Conservation (phyloP, 1,140 invertebrate species). For the Cydia amplana region DNA sequence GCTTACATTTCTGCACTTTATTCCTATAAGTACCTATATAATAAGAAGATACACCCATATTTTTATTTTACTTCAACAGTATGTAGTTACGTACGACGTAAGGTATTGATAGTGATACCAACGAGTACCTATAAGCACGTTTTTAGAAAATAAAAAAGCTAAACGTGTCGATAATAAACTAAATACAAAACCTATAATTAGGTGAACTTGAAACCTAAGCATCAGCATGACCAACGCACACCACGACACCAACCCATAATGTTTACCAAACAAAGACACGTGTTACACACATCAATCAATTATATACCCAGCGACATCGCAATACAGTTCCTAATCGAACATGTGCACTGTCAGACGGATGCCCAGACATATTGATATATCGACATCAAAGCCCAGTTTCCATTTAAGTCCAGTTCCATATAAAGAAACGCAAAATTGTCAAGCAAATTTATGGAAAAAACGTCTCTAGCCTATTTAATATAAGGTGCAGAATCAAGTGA, state of each 20-base stretch:
- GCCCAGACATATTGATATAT: constrained; percentile 33
- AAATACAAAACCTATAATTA: not conserved
- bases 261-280: constrained; percentile 18
- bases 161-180: too few relatives aligned
- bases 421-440: not conserved
- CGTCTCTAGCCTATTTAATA: not conserved
- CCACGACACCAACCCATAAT: not conserved
- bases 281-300: not conserved
- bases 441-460: not conserved
- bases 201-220: constrained; percentile 1
- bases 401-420: constrained; percentile 20
- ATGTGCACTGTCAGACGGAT: not conserved
- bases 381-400: constrained; percentile 26
- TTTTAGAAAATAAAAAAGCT: too few relatives aligned
- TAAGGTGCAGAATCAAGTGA: not conserved
- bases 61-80: too few relatives aligned
- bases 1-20: too few relatives aligned
- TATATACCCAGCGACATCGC: not conserved
- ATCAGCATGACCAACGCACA: not conserved
- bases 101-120: too few relatives aligned
- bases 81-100: too few relatives aligned
- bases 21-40: too few relatives aligned
- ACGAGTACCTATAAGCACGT: too few relatives aligned
- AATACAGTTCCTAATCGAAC: not conserved
- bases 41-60: too few relatives aligned